Percentiles rank a stretch among this genome's conserved stretches.
Evolutionary conservation across 2,888 invertebrate species (phyloP).

Genomic region (Andrena camellia): DNA sequence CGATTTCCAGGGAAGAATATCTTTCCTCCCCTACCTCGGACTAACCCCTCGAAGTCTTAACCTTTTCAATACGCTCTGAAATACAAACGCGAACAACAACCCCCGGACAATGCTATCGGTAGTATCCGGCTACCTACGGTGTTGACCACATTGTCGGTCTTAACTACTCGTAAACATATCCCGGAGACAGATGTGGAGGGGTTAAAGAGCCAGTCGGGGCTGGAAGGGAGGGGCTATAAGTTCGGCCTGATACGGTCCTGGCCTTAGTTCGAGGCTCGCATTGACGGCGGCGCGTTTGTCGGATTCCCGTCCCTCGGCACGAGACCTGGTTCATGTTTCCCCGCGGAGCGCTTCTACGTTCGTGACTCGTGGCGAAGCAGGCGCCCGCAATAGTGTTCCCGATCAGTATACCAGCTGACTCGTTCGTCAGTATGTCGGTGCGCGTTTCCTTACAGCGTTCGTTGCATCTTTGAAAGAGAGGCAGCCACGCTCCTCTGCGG

Average conservation of each 20-base stretch:
- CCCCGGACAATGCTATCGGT: not conserved
- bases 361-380: constrained; percentile 58
- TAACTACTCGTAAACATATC: not conserved
- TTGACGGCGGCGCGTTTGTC: constrained; percentile 60
- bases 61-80: not conserved
- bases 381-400: constrained; percentile 57
- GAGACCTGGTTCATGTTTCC: constrained; percentile 33
- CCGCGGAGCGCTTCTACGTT: constrained; percentile 39
- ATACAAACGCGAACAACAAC: not conserved
- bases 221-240: not conserved
- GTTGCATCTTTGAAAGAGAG: constrained; percentile 35
- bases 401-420: constrained; percentile 79
- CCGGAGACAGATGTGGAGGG: too few relatives aligned
- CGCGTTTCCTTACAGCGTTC: constrained; percentile 32
- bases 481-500: not conserved
- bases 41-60: not conserved
- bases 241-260: constrained; percentile 34
- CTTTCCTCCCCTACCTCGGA: too few relatives aligned
- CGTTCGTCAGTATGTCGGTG: constrained; percentile 70
- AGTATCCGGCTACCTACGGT: not conserved
- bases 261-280: constrained; percentile 50
- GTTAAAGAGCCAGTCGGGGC: too few relatives aligned
- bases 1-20: too few relatives aligned
- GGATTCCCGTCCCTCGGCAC: constrained; percentile 34
- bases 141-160: not conserved